These are phyloP conservation scores for Aphidius gifuensis DNA, from an alignment of 1,140 invertebrate genomes.

Conservation along the genomic window DNA sequence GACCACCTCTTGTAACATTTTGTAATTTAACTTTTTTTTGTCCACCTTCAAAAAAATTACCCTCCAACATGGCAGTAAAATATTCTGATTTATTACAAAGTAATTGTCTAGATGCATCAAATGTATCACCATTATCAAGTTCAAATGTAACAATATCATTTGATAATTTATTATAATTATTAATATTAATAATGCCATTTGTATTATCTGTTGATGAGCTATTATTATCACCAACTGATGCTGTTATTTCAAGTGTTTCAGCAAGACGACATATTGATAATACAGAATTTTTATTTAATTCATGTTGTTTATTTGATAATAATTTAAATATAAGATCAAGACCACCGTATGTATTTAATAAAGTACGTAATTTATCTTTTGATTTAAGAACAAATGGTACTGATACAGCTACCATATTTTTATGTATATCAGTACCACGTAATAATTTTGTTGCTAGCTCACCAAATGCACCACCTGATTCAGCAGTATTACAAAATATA, in stretches of 20 bases:
- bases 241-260: constrained; percentile 34
- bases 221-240: constrained; percentile 6
- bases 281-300: constrained; percentile 40
- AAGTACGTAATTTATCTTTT: constrained; percentile 30
- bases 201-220: background rate
- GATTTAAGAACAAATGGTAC: constrained; percentile 47
- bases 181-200: constrained; percentile 21
- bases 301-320: constrained; percentile 32
- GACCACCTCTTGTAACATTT: constrained; percentile 57
- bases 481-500: constrained; percentile 34
- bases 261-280: constrained; percentile 45
- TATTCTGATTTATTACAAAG: constrained; percentile 63
- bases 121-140: constrained; percentile 62
- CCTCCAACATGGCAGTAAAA: constrained; percentile 65
- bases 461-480: constrained; percentile 43
- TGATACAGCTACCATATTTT: constrained; percentile 43
- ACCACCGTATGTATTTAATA: constrained; percentile 42
- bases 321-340: constrained; percentile 43
- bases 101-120: constrained; percentile 60
- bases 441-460: constrained; percentile 39
- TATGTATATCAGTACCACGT: constrained; percentile 39
- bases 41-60: constrained; percentile 63
- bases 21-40: constrained; percentile 58
- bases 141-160: constrained; percentile 57
- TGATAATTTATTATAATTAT: background rate